Conservation (phyloP, 2,113 vertebrate species). For the Tachysurus fulvidraco region DNA sequence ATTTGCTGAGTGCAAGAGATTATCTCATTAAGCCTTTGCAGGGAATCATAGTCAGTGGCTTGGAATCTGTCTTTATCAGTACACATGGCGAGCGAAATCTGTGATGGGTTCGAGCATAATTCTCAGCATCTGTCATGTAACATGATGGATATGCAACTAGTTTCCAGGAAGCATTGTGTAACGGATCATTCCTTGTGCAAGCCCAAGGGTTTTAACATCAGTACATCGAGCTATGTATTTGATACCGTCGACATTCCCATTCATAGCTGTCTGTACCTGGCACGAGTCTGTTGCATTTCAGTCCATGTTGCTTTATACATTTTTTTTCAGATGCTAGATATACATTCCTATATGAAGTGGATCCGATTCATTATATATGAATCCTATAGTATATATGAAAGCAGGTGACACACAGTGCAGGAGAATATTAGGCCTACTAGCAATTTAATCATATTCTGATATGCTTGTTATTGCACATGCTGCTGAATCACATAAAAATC, state of each 20-base stretch:
- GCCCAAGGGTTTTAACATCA: background rate
- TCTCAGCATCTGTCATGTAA: background rate
- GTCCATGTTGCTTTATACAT: background rate
- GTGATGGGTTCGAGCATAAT: background rate
- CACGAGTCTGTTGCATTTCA: background rate
- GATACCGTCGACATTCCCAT: background rate
- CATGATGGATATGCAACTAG: background rate
- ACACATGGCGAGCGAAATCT: background rate
- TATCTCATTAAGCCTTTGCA: background rate
- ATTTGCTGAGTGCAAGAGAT: slow-evolving; percentile 1
- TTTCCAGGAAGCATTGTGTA: background rate
- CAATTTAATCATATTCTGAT: background rate
- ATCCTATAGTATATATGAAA: background rate
- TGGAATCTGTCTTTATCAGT: background rate
- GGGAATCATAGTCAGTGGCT: background rate
- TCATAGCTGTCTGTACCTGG: background rate
- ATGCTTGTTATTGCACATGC: background rate
- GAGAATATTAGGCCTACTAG: background rate
- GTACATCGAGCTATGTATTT: background rate
- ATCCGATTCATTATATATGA: background rate
- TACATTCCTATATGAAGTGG: background rate
- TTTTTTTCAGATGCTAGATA: background rate
- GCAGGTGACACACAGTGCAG: background rate
- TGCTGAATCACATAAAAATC: background rate
- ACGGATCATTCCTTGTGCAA: background rate